Base-by-base conservation (phyloP, 2,797 vertebrate species). In the Jordanella pulchra region DNA sequence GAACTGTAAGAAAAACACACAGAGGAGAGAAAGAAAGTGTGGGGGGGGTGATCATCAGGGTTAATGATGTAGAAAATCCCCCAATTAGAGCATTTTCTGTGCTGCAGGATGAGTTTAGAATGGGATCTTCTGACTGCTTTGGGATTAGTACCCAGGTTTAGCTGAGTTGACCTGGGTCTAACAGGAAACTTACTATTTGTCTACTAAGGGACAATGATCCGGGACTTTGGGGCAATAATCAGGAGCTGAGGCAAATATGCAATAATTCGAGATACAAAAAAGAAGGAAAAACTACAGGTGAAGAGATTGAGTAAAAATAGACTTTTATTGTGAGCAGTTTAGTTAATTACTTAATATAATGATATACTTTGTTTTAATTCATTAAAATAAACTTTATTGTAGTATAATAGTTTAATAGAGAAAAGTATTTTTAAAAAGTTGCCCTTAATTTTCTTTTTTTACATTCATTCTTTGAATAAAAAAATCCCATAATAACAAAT, bases 61-160 rank as follows among this genome's bases (percentile, higher is more conserved):
- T 87, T 94, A 95, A 95, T 95, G 93, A 94, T 93, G 93, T 88
- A 91, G 93, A 95, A 95, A 95, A 95, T 95, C 94, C 94, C 91
- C 94, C 94, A 95, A 95, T 95, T 95, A 95, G 92, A 93, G 92
- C 91, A 79, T 94, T 95, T 94, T 93, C 93, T 92, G 91, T 90
- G 89, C 92, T 91, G 86, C 91, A 93, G 92, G 93, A 94, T 94
- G 92, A 94, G 94, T 95, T 95, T 94, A 94, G 92, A 84, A 86
- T 78, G 48, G 85, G 92, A 89, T 92, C 87, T 90, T 89, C 90
- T 93, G 93, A 94, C 92, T 94, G 89, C 78, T 87, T 27, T 21
- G 79, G 92, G 94, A 94, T 95, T 94, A 95, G 87, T 79, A 90
- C 87, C 80, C 71, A 55, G 78, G 71, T 80, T 15, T 56, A 81